Base-by-base conservation (phyloP, 2,797 vertebrate species). In the Pseudomugil tenellus region DNA sequence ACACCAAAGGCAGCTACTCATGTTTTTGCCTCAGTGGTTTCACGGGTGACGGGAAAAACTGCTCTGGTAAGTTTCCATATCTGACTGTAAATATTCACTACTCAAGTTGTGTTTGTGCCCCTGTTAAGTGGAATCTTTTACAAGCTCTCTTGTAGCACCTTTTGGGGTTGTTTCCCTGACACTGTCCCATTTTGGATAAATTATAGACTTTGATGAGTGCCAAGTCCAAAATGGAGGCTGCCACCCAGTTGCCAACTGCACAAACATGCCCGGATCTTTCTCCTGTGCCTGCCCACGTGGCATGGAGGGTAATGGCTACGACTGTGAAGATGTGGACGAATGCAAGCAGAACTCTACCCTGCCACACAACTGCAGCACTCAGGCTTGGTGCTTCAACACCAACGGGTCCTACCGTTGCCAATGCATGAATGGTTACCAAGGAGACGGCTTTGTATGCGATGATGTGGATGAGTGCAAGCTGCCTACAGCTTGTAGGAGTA, bases 191-290 rank as follows among this genome's bases (percentile, higher is more conserved):
- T 95, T 95, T 95, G 94, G 94, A 93, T 95, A 83, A 95, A 92
- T 96, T 95, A 92, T 95, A 96, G 95, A 96, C 95, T 80, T 94
- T 88, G 94, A 96, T 94, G 95, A 96, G 87, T 96, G 95, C 95
- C 93, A 93, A 87, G 68, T 77, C 86, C 89, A 92, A 89, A 94
- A 94, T 46, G 94, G 94, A 93, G 91, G 93, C 87, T 96, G 95
- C 84, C 93, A 95, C 76, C 91, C 88, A 29, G 79, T 70, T 67
- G 93, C 94, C 89, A 88, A 67, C 84, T 96, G 95, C 88, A 85
- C 28, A 79, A 96, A 96, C 88, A 81, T 67, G 0, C 90, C 85
- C 32, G 95, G 95, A 72, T 87, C 88, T 71, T 94, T 91, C 91
- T 52, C 60, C 70, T 96, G 95, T 80, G 68, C 80, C 69, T 96